These are phyloP conservation scores for Aplochiton taeniatus DNA, from an alignment of 2,797 vertebrate species.

Conservation along the genomic window DNA sequence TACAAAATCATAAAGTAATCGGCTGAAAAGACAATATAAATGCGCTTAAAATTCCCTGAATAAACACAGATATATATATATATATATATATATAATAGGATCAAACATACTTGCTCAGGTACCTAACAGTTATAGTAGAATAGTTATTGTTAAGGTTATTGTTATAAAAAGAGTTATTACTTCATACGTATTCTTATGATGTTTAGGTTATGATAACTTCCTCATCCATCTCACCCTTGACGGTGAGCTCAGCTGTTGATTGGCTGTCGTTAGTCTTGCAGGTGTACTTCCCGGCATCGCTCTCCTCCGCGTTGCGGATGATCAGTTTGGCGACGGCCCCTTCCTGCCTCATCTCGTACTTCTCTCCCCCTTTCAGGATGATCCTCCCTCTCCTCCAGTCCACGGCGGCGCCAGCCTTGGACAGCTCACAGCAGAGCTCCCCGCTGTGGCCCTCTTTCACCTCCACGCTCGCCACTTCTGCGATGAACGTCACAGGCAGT, in stretches of 20 bases:
- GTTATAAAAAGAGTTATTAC: no score
- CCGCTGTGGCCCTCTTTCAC: slow-evolving; percentile 79
- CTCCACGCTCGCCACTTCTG: slow-evolving; percentile 74
- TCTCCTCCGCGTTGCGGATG: slow-evolving; percentile 77
- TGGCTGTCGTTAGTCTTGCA: slow-evolving; percentile 84
- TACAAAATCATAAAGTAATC: neutral
- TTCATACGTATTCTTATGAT: no score
- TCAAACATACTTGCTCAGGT: neutral
- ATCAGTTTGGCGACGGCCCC: slow-evolving; percentile 73
- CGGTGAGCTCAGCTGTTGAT: slow-evolving; percentile 79
- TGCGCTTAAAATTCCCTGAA: no score
- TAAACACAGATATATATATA: neutral
- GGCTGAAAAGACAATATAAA: no score
- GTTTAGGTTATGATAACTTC: no score
- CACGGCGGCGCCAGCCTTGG: slow-evolving; percentile 70
- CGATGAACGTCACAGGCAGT: neutral
- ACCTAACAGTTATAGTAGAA: neutral
- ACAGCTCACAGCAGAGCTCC: slow-evolving; percentile 82
- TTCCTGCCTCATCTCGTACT: slow-evolving; percentile 84
- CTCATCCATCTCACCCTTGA: slow-evolving; percentile 74
- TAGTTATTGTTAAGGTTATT: no score
- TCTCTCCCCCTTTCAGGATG: slow-evolving; percentile 83
- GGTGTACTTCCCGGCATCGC: slow-evolving; percentile 86
- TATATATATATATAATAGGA: neutral
- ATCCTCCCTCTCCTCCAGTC: slow-evolving; percentile 89